Evolutionary conservation across 2,888 invertebrate species (phyloP).

Genomic region (Drosophila merina): DNA sequence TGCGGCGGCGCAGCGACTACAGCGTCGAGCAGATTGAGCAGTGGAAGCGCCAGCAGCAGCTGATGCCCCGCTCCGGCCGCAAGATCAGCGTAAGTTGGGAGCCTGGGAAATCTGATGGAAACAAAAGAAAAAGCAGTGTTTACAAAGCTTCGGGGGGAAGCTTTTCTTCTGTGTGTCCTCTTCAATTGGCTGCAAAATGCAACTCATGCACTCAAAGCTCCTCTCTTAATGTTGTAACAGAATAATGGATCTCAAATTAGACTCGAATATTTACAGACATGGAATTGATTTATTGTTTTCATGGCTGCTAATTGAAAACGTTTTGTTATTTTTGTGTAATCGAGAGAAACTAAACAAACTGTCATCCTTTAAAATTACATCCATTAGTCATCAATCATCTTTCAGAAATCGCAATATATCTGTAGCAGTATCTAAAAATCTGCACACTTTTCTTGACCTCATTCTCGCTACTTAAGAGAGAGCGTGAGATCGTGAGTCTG

Average conservation of each 20-base stretch:
- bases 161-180: conserved; percentile 3
- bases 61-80: conserved; percentile 55
- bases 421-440: neutral
- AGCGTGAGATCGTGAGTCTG: neutral
- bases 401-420: neutral
- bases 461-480: conserved; percentile 5
- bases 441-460: conserved; percentile 31
- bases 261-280: neutral
- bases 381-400: neutral
- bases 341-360: neutral
- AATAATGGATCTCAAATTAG: no score
- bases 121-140: conserved; percentile 19
- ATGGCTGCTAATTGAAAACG: neutral
- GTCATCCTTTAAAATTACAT: neutral
- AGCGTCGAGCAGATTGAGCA: conserved; percentile 75
- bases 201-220: neutral
- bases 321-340: neutral
- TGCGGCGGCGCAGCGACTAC: conserved; percentile 80
- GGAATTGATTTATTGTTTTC: neutral
- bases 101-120: conserved; percentile 3
- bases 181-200: neutral
- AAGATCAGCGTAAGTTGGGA: conserved; percentile 67
- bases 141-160: conserved; percentile 6
- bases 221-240: no score
- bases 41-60: conserved; percentile 69